phyloP scores from a whole-genome alignment of 2,113 vertebrate species.

The Elanus axillaris region DNA sequence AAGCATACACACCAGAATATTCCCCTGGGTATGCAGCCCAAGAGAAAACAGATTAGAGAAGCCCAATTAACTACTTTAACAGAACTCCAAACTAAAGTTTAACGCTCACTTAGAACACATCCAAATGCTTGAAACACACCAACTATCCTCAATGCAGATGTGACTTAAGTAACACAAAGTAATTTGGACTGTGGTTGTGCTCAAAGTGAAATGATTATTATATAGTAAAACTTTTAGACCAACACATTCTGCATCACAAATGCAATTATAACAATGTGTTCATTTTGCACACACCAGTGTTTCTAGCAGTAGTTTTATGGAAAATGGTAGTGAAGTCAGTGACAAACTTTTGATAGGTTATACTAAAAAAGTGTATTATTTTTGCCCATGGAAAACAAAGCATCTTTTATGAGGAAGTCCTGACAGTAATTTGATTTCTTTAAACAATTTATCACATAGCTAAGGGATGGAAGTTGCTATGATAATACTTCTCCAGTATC shows the following conservation, averaged over 20 bases:
- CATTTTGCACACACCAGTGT: neutral
- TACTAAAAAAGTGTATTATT: neutral
- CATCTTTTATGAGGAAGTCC: neutral
- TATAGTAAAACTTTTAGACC: neutral
- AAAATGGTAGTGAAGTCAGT: neutral
- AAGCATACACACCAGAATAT: conserved; percentile 94
- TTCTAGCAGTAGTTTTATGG: neutral
- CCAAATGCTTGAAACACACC: conserved; percentile 16
- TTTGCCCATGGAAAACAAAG: neutral
- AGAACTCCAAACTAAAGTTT: conserved; percentile 21
- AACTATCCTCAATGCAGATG: neutral
- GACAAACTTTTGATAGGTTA: neutral
- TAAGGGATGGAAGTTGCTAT: neutral
- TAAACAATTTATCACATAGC: neutral
- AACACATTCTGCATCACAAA: neutral
- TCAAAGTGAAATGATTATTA: neutral
- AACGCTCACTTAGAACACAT: conserved; percentile 31
- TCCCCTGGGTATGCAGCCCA: conserved; percentile 88
- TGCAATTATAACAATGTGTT: accelerated
- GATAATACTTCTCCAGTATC: neutral
- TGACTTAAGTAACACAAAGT: neutral
- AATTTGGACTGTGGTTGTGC: neutral
- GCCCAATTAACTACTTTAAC: conserved; percentile 73
- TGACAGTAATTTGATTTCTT: neutral
- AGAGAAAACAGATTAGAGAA: conserved; percentile 86